phyloP scores from a whole-genome alignment of 2,113 vertebrate species.

The Marcusenius ussheri region DNA sequence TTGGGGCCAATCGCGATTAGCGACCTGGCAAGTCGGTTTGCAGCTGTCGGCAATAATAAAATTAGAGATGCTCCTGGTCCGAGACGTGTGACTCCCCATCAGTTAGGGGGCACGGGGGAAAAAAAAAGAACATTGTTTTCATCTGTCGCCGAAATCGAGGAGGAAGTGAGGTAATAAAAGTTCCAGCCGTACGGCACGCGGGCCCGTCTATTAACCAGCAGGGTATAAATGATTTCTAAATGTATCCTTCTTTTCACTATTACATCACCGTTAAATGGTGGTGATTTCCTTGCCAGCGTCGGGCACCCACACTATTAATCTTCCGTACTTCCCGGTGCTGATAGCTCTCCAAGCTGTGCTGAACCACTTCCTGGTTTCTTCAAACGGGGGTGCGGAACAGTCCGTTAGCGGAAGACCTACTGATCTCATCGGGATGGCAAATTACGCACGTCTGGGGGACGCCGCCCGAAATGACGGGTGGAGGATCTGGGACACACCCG shows the following conservation, averaged over 20 bases:
- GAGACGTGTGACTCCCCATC: not conserved
- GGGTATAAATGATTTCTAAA: constrained; percentile 11
- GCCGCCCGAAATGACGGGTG: not conserved
- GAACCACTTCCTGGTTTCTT: not conserved
- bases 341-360: not conserved
- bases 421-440: not conserved
- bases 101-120: not conserved
- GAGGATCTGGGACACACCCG: not conserved
- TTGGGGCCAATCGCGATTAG: not conserved
- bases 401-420: not conserved
- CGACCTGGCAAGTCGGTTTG: not conserved
- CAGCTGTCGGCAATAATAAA: not conserved
- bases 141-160: too few relatives aligned
- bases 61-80: not conserved
- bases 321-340: not conserved
- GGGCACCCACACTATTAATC: not conserved
- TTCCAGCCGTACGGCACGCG: not conserved
- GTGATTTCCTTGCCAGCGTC: not conserved
- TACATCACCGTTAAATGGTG: not conserved
- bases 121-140: not conserved
- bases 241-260: not conserved
- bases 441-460: not conserved
- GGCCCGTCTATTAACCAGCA: not conserved
- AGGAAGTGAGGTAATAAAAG: not conserved
- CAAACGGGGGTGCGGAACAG: not conserved